Conservation (phyloP, 2,797 vertebrate genomes). For the Notoglanidium macrostoma region DNA sequence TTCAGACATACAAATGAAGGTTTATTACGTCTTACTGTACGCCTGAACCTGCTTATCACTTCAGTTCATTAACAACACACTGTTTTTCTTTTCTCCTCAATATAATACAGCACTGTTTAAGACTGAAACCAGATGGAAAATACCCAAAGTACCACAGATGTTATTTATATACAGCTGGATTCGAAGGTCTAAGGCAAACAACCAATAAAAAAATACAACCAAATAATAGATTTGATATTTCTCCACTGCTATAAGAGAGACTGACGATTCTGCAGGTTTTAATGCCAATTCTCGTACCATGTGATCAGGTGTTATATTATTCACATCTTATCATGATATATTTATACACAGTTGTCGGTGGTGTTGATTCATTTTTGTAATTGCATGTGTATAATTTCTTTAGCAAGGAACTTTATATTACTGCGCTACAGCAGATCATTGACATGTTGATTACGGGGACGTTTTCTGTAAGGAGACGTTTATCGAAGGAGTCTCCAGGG, state of each 20-base stretch:
- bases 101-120: too few relatives aligned
- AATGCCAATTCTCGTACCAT: too few relatives aligned
- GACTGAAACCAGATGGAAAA: not conserved
- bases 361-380: too few relatives aligned
- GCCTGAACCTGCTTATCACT: not conserved
- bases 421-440: not conserved
- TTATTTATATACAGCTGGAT: not conserved
- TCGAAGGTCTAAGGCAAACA: not conserved
- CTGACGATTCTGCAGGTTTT: too few relatives aligned
- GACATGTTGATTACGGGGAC: not conserved
- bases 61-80: not conserved
- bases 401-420: too few relatives aligned
- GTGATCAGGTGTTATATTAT: too few relatives aligned
- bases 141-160: too few relatives aligned
- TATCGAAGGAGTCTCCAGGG: not conserved
- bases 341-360: not conserved
- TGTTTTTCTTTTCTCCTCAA: not conserved
- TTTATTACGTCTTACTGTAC: not conserved
- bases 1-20: not conserved
- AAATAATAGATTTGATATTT: too few relatives aligned
- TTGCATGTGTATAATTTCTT: too few relatives aligned
- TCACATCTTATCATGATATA: not conserved
- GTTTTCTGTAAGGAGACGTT: not conserved
- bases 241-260: too few relatives aligned
- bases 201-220: too few relatives aligned